Base-by-base conservation (phyloP, 2,888 invertebrate genomes). In the Galerucella pusilla region DNA sequence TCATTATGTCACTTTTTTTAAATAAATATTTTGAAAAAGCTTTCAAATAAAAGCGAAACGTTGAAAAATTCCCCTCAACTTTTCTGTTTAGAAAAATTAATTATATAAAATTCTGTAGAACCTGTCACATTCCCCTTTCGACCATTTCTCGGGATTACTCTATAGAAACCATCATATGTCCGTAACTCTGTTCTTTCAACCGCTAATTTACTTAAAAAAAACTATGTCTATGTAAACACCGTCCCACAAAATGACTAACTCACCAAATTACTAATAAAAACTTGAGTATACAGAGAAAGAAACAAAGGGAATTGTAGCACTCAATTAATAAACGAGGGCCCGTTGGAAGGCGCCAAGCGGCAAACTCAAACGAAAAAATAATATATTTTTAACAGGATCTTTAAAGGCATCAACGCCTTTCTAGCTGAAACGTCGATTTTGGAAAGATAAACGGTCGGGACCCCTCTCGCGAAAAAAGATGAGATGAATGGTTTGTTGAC, bases 351-450 rank as follows among this genome's bases (percentile, higher is more conserved):
- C 87, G 87, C 87, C 87, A 85, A 86, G 85, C 87, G 87, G 87
- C 84, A 76, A 79, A 79, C 81, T 80, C 83, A 81, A 85, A 86
- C 84, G 83, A 84, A 87, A 84, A 87, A 86, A 85, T 85, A 86
- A 87, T 86, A 86, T 84, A 85, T 87, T 87, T 87, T 87, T 87
- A 87, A 87, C 87, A 86, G 87, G 86, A 85, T 86, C 86, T 85
- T 87, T 86, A 86, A 83, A 86, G 84, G 86, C 86, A 85, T 87
- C 87, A 87, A 87, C 87, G 87, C 87, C 87, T 87, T 85, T 85
- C 81, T 82, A 81, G 81, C 78, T 80, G 80, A 79, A 79, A 79
- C 80, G 80, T 73, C 75, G 72, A 78, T 79, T 77, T 76, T 57
- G 57, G 73, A 79, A 80, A 81, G 82, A 82, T 81, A 78, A 80